Evolutionary conservation across 1,140 invertebrate genomes (phyloP).

Genomic region (Aphaenogaster floridana): DNA sequence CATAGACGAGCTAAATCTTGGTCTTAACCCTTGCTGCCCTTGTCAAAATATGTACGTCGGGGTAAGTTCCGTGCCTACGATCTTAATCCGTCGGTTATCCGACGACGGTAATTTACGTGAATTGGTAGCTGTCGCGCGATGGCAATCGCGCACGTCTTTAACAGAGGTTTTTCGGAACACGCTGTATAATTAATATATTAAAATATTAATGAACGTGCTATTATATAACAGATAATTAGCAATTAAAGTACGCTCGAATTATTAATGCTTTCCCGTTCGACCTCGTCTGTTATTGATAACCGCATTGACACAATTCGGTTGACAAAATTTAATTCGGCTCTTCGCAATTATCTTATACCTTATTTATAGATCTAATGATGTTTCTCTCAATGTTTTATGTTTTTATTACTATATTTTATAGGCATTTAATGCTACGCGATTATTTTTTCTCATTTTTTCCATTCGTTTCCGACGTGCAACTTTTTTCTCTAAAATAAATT

Average conservation of each 20-base stretch:
- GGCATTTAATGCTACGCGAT: background rate
- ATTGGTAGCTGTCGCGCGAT: slow-evolving; percentile 11
- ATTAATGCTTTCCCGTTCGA: slow-evolving; percentile 20
- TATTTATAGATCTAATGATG: background rate
- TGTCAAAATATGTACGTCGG: slow-evolving; percentile 59
- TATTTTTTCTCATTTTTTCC: background rate
- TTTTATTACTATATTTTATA: background rate
- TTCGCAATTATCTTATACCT: background rate
- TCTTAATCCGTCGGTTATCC: slow-evolving; percentile 57
- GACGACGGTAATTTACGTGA: slow-evolving; percentile 39
- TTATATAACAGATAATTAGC: background rate
- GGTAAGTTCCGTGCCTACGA: slow-evolving; percentile 43
- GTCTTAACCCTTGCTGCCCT: slow-evolving; percentile 56
- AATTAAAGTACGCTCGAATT: slow-evolving; percentile 30
- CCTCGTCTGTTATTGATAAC: slow-evolving; percentile 7
- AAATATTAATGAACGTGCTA: background rate
- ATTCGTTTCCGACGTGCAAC: background rate
- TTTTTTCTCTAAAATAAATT: slow-evolving; percentile 34
- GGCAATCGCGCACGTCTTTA: background rate
- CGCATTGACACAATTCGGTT: slow-evolving; percentile 1
- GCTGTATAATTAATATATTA: background rate
- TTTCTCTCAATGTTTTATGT: background rate
- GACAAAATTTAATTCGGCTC: background rate
- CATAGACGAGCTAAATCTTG: slow-evolving; percentile 51
- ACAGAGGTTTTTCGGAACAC: background rate